Conservation (phyloP, 2,113 vertebrate genomes). For the Sander vitreus region DNA sequence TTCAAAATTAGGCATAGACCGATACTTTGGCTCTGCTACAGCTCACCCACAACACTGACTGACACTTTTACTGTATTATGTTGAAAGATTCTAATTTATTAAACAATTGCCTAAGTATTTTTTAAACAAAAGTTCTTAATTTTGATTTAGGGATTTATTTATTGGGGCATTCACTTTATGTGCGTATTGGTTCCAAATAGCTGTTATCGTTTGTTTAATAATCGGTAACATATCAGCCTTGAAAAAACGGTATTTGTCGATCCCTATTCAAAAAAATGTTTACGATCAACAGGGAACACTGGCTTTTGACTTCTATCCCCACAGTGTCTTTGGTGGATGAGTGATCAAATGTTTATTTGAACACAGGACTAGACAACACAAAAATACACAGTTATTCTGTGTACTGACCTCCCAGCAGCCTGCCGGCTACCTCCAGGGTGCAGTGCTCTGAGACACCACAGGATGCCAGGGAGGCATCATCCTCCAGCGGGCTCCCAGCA, state of each 20-base stretch:
- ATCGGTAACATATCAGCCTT: too few species aligned
- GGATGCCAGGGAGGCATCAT: slow-evolving; percentile 76
- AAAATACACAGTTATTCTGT: background rate
- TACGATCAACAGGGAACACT: background rate
- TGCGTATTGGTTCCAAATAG: too few species aligned
- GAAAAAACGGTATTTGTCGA: too few species aligned
- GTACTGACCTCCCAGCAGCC: slow-evolving; percentile 85
- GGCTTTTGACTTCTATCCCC: background rate
- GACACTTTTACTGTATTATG: too few species aligned
- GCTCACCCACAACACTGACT: too few species aligned
- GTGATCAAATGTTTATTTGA: background rate
- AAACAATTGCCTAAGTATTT: too few species aligned
- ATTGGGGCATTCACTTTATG: too few species aligned
- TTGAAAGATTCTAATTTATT: too few species aligned
- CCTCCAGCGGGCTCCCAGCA: slow-evolving; percentile 84
- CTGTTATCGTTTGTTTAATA: too few species aligned
- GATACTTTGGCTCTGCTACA: too few species aligned
- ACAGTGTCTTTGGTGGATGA: background rate
- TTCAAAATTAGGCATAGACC: background rate
- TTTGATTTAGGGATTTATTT: too few species aligned
- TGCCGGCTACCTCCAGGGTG: slow-evolving; percentile 84
- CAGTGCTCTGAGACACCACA: slow-evolving; percentile 84
- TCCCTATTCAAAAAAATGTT: background rate
- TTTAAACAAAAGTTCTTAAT: too few species aligned
- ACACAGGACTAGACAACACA: background rate